These are phyloP conservation scores for Seira sanloemensis DNA, from an alignment of 2,888 invertebrate genomes.

Conservation along the genomic window DNA sequence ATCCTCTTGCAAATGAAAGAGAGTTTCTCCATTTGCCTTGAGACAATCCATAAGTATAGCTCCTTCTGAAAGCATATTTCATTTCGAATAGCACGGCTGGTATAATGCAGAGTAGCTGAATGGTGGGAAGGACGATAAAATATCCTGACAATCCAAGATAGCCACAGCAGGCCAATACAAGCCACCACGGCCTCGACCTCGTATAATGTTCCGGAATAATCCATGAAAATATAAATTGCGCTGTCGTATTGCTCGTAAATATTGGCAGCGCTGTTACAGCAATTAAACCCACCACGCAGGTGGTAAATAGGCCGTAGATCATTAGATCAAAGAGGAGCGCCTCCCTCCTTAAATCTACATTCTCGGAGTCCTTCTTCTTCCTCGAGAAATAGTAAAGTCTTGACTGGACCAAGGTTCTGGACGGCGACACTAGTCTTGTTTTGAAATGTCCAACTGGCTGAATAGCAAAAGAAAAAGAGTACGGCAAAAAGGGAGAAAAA, in stretches of 20 bases:
- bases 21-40: not conserved
- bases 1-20: not conserved
- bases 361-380: not conserved
- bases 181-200: not conserved
- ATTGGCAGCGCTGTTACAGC: conserved; percentile 10
- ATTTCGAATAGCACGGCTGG: conserved; percentile 28
- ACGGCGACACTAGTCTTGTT: not conserved
- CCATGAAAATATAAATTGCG: not conserved
- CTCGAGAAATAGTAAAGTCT: not conserved
- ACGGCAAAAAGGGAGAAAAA: not conserved
- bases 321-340: not conserved
- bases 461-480: not conserved
- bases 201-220: conserved; percentile 1
- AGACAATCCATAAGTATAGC: not conserved
- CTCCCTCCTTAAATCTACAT: not conserved
- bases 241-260: conserved; percentile 14
- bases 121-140: conserved; percentile 15
- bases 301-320: not conserved
- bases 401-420: conserved; percentile 13
- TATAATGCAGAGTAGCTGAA: conserved; percentile 14
- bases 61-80: conserved; percentile 11
- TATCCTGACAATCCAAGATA: conserved; percentile 25
- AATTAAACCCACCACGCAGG: conserved; percentile 18
- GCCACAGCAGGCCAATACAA: not conserved
- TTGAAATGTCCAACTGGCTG: conserved; percentile 17